Evolutionary conservation across 2,888 invertebrate species (phyloP).

Genomic region (Clostera curtula): DNA sequence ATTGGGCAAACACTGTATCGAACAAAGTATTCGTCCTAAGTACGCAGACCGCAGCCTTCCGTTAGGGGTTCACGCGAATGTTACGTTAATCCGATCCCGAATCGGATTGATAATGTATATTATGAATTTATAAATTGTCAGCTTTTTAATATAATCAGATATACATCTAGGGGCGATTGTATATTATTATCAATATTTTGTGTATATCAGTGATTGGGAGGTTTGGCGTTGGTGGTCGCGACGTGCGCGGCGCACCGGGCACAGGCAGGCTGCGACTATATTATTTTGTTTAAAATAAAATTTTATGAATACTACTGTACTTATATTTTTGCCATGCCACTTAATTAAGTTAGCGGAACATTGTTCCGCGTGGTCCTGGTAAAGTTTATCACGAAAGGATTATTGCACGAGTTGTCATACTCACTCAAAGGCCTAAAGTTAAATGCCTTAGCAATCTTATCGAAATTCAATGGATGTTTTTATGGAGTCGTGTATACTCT

Average conservation of each 20-base stretch:
- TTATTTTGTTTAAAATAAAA: slow-evolving; percentile 70
- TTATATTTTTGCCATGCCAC: slow-evolving; percentile 14
- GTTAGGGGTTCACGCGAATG: slow-evolving; percentile 33
- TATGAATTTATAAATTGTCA: slow-evolving; percentile 65
- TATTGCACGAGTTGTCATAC: too few species aligned
- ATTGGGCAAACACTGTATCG: too few species aligned
- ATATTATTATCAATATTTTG: slow-evolving; percentile 59
- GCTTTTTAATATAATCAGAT: slow-evolving; percentile 66
- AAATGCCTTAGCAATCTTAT: too few species aligned
- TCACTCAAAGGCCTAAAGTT: too few species aligned
- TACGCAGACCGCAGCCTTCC: too few species aligned
- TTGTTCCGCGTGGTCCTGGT: too few species aligned
- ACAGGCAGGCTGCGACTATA: slow-evolving; percentile 53
- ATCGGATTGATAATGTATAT: slow-evolving; percentile 57
- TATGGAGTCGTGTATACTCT: too few species aligned
- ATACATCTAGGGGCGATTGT: slow-evolving; percentile 49
- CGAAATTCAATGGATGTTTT: too few species aligned
- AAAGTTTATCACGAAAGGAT: too few species aligned
- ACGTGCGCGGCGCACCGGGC: slow-evolving; percentile 31
- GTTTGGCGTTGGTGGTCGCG: slow-evolving; percentile 43
- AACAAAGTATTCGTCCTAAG: too few species aligned
- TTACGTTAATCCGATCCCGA: slow-evolving; percentile 19
- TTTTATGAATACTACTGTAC: slow-evolving; percentile 47
- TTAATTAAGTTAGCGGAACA: too few species aligned
- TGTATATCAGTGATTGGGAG: slow-evolving; percentile 53